Evolutionary conservation across 2,797 vertebrate species (phyloP).

Genomic region (Cheirogaleus major): DNA sequence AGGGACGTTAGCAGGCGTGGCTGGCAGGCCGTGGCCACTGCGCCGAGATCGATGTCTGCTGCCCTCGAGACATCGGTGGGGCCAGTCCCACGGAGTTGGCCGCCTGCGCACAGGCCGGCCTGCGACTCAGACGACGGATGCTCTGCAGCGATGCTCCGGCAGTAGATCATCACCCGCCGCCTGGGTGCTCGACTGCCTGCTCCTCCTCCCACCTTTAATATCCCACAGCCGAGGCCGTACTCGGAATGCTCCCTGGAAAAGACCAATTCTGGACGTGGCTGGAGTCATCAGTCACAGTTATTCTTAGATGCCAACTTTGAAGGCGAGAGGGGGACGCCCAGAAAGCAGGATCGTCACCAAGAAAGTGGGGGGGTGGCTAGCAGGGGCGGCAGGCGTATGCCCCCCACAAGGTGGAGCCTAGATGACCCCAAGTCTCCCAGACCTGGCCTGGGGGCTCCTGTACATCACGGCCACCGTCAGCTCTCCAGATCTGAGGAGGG

Average conservation of each 20-base stretch:
- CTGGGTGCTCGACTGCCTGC: slow-evolving; percentile 25
- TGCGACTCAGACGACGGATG: slow-evolving; percentile 63
- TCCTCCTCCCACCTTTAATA: slow-evolving; percentile 74
- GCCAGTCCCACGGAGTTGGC: slow-evolving; percentile 32
- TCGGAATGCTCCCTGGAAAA: slow-evolving; percentile 63
- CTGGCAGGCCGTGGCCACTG: neutral
- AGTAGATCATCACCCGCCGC: slow-evolving; percentile 42
- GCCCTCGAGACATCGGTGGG: accelerated
- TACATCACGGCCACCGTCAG: accelerated
- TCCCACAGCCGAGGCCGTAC: slow-evolving; percentile 58
- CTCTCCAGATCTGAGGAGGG: neutral
- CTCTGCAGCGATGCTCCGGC: neutral
- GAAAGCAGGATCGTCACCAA: neutral
- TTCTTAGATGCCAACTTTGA: neutral
- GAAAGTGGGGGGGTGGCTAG: neutral
- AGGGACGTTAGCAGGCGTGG: neutral
- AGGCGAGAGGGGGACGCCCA: neutral
- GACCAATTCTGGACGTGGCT: slow-evolving; percentile 51
- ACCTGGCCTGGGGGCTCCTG: neutral
- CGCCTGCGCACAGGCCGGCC: neutral
- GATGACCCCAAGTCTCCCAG: neutral
- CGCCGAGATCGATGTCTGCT: neutral
- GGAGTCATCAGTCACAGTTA: slow-evolving; percentile 53
- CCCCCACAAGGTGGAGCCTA: neutral
- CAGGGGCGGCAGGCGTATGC: accelerated